These are phyloP conservation scores for Parazoanthus darwini DNA, from an alignment of 92 coral and sea anemone species.

Conservation along the genomic window DNA sequence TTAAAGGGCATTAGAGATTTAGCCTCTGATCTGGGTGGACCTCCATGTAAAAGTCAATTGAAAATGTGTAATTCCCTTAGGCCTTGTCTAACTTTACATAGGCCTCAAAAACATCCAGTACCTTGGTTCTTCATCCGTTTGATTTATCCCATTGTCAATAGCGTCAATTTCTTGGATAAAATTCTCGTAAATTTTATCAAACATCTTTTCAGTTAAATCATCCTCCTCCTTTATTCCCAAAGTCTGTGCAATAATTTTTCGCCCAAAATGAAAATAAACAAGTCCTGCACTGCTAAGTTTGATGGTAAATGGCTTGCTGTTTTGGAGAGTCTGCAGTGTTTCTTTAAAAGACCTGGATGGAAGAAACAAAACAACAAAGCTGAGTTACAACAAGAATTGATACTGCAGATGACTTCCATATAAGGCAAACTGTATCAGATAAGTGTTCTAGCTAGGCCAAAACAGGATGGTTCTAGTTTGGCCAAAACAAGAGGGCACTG, in stretches of 20 bases:
- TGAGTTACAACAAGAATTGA: neutral
- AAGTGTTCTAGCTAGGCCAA: no score
- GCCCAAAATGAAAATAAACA: conserved; percentile 91
- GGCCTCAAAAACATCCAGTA: neutral
- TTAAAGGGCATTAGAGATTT: no score
- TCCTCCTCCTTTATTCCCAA: conserved; percentile 66
- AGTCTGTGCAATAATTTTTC: conserved; percentile 64
- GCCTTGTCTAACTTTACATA: no score
- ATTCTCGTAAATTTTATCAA: conserved; percentile 85
- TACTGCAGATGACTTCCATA: no score
- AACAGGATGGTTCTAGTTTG: no score
- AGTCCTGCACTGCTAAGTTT: conserved; percentile 99
- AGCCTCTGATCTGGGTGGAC: no score
- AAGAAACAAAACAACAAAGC: neutral
- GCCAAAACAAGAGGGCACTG: no score
- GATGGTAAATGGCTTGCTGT: conserved; percentile 71
- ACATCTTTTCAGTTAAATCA: conserved; percentile 66
- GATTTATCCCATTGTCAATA: conserved; percentile 92
- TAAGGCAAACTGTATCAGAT: no score
- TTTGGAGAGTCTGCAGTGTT: conserved; percentile 73
- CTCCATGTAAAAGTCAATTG: no score
- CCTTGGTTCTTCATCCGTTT: conserved; percentile 81
- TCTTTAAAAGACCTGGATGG: conserved; percentile 81
- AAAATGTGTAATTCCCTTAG: no score
- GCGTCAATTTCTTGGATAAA: conserved; percentile 96